Conservation (phyloP, 2,113 vertebrate genomes). For the Crotalus tigris region DNA sequence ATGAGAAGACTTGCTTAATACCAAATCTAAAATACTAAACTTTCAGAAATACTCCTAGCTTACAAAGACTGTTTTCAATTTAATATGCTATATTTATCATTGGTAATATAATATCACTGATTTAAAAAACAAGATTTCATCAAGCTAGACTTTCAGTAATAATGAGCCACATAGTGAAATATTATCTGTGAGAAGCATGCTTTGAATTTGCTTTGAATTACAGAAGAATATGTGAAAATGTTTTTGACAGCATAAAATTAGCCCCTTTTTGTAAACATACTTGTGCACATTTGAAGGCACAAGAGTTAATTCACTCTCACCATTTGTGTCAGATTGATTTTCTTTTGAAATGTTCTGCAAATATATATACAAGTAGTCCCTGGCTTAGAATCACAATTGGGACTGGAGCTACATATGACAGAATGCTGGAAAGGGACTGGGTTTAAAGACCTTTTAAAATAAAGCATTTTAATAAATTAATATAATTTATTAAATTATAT, state of each 20-base stretch:
- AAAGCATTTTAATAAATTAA: background rate
- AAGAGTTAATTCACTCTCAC: background rate
- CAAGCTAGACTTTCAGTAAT: background rate
- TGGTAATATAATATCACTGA: constrained; percentile 22
- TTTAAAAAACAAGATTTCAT: constrained; percentile 6
- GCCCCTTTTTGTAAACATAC: background rate
- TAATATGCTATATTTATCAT: background rate
- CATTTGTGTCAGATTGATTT: background rate
- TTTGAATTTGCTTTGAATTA: background rate
- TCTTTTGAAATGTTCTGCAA: background rate
- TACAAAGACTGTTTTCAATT: constrained; percentile 3
- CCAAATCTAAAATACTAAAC: constrained; percentile 25
- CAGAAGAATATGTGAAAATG: background rate
- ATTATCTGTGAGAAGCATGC: background rate
- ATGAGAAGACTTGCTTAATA: background rate
- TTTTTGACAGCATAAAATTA: background rate
- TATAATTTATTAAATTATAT: too few relatives aligned
- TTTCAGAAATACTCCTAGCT: background rate
- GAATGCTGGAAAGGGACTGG: background rate
- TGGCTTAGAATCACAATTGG: background rate
- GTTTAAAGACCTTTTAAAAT: background rate
- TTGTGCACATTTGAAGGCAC: background rate
- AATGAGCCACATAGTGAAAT: background rate
- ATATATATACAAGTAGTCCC: background rate
- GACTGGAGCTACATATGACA: background rate